Percentiles rank a stretch among this genome's conserved stretches.
These are phyloP conservation scores for Polypterus bichir DNA, from an alignment of 2,113 vertebrate species.

Conservation along the genomic window DNA sequence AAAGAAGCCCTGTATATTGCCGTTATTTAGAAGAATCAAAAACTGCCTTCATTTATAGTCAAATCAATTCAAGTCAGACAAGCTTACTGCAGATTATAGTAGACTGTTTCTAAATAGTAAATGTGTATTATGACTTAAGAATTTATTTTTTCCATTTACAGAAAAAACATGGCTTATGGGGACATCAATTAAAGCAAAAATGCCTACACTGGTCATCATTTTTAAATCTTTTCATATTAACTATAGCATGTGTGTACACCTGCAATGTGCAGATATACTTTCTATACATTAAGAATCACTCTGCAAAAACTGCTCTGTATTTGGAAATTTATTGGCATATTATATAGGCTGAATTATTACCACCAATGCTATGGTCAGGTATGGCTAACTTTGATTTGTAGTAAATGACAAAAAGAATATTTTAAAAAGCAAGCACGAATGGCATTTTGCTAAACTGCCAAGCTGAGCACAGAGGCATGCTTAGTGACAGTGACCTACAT, in stretches of 20 bases:
- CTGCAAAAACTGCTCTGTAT: constrained; percentile 12
- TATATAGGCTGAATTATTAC: constrained; percentile 16
- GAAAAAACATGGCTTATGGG: too few species aligned
- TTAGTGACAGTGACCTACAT: constrained; percentile 99
- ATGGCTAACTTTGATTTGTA: constrained; percentile 44
- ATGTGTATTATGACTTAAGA: too few species aligned
- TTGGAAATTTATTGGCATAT: constrained; percentile 36
- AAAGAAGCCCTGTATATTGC: constrained; percentile 81
- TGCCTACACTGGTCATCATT: too few species aligned
- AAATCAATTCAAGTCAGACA: constrained; percentile 65
- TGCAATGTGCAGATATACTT: constrained; percentile 33
- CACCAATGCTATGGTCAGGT: constrained; percentile 20
- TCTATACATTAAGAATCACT: constrained; percentile 29
- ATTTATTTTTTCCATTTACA: too few species aligned
- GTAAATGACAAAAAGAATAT: constrained; percentile 55
- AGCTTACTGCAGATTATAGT: constrained; percentile 55
- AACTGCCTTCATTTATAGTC: constrained; percentile 78
- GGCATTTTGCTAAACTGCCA: constrained; percentile 59
- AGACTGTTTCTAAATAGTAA: constrained; percentile 32
- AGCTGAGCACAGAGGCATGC: constrained; percentile 71
- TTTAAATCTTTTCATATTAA: constrained; percentile 10
- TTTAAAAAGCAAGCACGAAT: constrained; percentile 53
- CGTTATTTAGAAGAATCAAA: constrained; percentile 65
- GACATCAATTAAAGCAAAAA: too few species aligned
- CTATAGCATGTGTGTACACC: constrained; percentile 13